These are phyloP conservation scores for Balanococcus diminutus DNA, from an alignment of 2,888 invertebrate genomes.

Conservation along the genomic window DNA sequence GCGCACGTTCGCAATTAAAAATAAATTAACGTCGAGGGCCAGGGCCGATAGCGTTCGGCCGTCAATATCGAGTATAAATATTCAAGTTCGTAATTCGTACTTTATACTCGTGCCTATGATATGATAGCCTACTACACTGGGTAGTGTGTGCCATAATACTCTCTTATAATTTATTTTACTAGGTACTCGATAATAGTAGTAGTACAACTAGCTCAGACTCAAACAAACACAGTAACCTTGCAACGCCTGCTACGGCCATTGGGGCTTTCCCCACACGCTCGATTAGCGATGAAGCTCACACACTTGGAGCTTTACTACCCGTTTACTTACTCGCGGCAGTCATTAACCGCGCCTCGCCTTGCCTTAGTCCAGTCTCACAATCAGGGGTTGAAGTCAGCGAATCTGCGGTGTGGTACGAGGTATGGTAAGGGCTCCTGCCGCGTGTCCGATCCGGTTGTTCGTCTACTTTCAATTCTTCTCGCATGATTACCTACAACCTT, in stretches of 20 bases:
- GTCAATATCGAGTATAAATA: conserved; percentile 1
- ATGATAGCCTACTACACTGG: background rate
- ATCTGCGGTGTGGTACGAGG: too few species aligned
- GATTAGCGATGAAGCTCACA: background rate
- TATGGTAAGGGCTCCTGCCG: background rate
- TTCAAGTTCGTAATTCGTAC: background rate
- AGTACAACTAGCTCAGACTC: background rate
- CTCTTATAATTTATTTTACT: background rate
- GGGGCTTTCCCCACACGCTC: background rate
- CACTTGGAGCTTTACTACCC: background rate
- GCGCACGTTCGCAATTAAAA: conserved; percentile 2
- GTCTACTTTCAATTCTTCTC: conserved; percentile 11
- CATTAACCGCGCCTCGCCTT: background rate
- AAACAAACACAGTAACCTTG: background rate
- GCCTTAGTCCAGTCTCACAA: too few species aligned
- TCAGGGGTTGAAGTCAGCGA: background rate
- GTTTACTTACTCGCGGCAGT: background rate
- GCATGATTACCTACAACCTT: background rate
- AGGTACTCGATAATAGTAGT: too few species aligned
- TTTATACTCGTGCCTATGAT: background rate
- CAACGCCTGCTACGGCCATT: background rate
- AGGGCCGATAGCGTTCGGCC: background rate
- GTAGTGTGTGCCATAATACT: background rate
- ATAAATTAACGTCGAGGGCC: conserved; percentile 1
- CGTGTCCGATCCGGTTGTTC: background rate